Evolutionary conservation across 2,888 invertebrate genomes (phyloP).

Genomic region (Tenodera sinensis): DNA sequence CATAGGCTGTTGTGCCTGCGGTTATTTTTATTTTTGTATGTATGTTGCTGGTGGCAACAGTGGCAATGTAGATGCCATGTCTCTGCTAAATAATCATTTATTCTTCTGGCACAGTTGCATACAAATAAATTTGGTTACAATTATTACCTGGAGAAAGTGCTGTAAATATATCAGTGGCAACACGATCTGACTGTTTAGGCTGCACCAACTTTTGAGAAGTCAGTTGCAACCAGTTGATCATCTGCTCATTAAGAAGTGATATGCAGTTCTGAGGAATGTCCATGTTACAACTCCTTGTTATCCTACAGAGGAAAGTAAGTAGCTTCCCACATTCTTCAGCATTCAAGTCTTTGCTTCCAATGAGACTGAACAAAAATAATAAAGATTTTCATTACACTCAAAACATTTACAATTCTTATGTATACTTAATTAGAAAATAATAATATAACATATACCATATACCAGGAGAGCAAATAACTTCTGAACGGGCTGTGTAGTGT

Average conservation of each 20-base stretch:
- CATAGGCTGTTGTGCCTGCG: too few relatives aligned
- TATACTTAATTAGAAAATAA: too few relatives aligned
- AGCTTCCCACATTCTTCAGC: conserved; percentile 26
- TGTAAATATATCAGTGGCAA: not conserved
- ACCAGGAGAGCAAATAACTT: too few relatives aligned
- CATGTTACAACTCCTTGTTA: not conserved
- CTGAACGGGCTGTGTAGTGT: too few relatives aligned
- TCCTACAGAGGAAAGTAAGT: conserved; percentile 18
- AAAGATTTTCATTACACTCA: not conserved
- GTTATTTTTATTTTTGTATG: too few relatives aligned
- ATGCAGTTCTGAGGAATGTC: not conserved
- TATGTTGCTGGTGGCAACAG: too few relatives aligned
- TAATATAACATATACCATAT: too few relatives aligned
- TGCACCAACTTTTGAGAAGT: not conserved
- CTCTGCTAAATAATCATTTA: too few relatives aligned
- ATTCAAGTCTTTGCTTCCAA: not conserved
- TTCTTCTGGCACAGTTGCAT: too few relatives aligned
- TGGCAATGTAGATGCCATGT: too few relatives aligned
- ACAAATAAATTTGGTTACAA: too few relatives aligned
- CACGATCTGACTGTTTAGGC: not conserved
- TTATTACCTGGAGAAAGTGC: not conserved
- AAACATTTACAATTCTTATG: too few relatives aligned
- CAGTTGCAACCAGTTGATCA: conserved; percentile 23
- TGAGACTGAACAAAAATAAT: not conserved
- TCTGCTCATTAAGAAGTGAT: conserved; percentile 4